Evolutionary conservation across 2,113 vertebrate species (phyloP).

Genomic region (Mormyrus iriodes): DNA sequence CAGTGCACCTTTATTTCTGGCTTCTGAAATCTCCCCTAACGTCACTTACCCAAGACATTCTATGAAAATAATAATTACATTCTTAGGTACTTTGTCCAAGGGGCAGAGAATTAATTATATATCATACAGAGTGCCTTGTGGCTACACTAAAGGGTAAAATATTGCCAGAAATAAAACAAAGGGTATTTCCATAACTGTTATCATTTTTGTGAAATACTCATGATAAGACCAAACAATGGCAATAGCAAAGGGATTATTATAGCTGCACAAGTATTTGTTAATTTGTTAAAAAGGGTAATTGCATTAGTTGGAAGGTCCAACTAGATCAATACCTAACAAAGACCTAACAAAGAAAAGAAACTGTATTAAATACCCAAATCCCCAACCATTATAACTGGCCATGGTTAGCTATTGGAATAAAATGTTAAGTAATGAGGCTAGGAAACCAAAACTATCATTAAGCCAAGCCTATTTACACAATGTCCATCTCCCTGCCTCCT

Average conservation of each 20-base stretch:
- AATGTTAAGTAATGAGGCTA: slow-evolving; percentile 49
- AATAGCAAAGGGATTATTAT: neutral
- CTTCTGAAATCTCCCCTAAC: neutral
- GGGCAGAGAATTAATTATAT: neutral
- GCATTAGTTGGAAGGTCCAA: slow-evolving; percentile 56
- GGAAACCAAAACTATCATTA: slow-evolving; percentile 46
- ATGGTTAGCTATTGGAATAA: slow-evolving; percentile 50
- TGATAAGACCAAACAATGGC: neutral
- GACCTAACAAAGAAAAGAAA: slow-evolving; percentile 46
- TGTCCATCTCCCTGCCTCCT: slow-evolving; percentile 49
- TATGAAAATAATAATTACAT: neutral
- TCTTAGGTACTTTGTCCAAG: neutral
- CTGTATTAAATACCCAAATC: slow-evolving; percentile 54
- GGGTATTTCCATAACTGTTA: neutral
- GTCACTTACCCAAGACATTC: neutral
- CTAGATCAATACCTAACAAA: slow-evolving; percentile 57
- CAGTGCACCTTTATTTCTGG: neutral
- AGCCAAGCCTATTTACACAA: slow-evolving; percentile 56
- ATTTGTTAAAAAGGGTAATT: slow-evolving; percentile 25
- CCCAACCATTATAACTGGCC: slow-evolving; percentile 63
- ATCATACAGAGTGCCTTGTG: neutral
- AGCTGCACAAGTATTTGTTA: slow-evolving; percentile 65
- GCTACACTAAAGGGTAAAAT: neutral
- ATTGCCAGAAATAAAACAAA: neutral
- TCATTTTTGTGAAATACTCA: neutral